Evolutionary conservation across 2,888 invertebrate species (phyloP).

Genomic region (Coelinius sp.): DNA sequence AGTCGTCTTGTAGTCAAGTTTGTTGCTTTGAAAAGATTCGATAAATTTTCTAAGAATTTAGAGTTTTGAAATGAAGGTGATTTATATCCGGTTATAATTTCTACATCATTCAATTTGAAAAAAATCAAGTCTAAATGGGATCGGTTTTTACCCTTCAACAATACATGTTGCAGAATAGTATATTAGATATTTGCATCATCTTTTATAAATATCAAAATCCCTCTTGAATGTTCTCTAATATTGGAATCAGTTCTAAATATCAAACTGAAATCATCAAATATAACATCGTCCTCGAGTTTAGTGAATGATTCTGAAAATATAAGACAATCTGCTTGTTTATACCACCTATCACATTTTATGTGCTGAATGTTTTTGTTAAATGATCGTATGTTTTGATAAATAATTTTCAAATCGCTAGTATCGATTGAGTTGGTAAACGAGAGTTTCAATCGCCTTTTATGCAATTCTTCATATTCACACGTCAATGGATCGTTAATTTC

Average conservation of each 20-base stretch:
- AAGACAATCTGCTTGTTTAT: not conserved
- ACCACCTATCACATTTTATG: not conserved
- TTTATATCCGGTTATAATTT: constrained; percentile 40
- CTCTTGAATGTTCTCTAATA: too few species aligned
- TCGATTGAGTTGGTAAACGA: not conserved
- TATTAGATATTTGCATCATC: not conserved
- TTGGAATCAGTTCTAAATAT: constrained; percentile 24
- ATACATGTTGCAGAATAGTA: too few species aligned
- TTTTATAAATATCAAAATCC: too few species aligned
- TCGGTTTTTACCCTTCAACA: not conserved
- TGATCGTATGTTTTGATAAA: not conserved
- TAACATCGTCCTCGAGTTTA: not conserved
- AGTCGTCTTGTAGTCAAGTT: constrained; percentile 9
- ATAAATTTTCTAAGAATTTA: constrained; percentile 15
- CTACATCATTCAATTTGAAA: not conserved
- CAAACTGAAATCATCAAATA: constrained; percentile 14
- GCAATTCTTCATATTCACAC: not conserved
- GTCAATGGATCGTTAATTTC: not conserved
- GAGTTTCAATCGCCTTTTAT: not conserved
- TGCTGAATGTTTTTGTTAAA: not conserved
- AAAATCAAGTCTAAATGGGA: constrained; percentile 30
- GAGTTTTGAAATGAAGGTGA: constrained; percentile 28
- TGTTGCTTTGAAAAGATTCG: constrained; percentile 1
- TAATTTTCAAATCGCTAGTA: not conserved
- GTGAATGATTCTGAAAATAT: too few species aligned